Evolutionary conservation across 2,113 vertebrate genomes (phyloP).

Genomic region (Rhagologus leucostigma): DNA sequence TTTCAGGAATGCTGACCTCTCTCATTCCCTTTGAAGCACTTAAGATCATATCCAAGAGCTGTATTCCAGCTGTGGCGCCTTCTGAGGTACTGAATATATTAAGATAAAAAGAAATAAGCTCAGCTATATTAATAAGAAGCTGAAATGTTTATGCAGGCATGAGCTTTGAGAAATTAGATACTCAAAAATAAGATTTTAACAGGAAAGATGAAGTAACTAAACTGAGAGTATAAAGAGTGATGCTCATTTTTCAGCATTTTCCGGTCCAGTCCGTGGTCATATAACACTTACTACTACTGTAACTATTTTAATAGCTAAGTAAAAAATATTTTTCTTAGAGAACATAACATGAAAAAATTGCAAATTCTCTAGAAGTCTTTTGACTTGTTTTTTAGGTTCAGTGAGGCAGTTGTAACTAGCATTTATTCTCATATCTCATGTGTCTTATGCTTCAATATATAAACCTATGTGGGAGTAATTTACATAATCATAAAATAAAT

Average conservation of each 20-base stretch:
- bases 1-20: conserved; percentile 39
- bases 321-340: not conserved
- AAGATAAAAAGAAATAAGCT: conserved; percentile 53
- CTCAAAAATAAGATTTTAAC: not conserved
- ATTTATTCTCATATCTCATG: not conserved
- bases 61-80: conserved; percentile 58
- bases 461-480: not conserved
- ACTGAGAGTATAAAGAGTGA: not conserved
- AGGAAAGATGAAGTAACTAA: not conserved
- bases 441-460: not conserved
- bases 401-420: not conserved
- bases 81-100: conserved; percentile 54
- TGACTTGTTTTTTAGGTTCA: not conserved
- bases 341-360: not conserved
- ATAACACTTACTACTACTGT: not conserved
- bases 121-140: conserved; percentile 36
- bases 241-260: not conserved
- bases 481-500: not conserved
- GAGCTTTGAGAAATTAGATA: conserved; percentile 49
- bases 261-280: not conserved
- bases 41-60: conserved; percentile 40
- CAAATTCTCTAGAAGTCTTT: not conserved
- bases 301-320: not conserved
- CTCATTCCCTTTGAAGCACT: conserved; percentile 33
- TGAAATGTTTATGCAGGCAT: conserved; percentile 52